These are phyloP conservation scores for Ochotona curzoniae DNA, from an alignment of 2,113 vertebrate species.

Conservation along the genomic window DNA sequence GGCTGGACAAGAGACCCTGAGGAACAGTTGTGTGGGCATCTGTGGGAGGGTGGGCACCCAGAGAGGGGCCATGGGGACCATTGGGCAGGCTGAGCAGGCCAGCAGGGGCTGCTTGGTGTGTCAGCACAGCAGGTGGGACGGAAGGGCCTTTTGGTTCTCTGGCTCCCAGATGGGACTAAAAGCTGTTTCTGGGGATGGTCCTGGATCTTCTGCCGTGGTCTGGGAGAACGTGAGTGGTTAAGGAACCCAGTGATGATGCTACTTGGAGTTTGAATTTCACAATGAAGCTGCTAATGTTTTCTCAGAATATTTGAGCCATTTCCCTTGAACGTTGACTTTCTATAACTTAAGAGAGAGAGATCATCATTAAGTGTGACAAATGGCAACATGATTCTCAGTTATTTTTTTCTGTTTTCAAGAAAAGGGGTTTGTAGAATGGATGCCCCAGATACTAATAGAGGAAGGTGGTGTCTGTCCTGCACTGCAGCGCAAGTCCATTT, in stretches of 20 bases:
- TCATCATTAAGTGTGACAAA: neutral
- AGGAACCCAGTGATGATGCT: fast-evolving
- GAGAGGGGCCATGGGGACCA: neutral
- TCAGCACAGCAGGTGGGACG: neutral
- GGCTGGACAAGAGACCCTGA: neutral
- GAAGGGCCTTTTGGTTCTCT: neutral
- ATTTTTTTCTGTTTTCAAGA: constrained; percentile 46
- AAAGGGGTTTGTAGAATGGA: constrained; percentile 34
- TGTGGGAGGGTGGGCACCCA: neutral
- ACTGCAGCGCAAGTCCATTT: neutral
- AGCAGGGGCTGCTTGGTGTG: too few species aligned
- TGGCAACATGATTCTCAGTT: neutral
- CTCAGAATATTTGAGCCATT: neutral
- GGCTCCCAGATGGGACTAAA: neutral
- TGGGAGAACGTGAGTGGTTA: neutral
- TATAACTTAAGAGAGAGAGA: neutral
- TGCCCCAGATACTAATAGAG: neutral
- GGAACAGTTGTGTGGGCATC: fast-evolving
- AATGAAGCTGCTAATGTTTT: too few species aligned
- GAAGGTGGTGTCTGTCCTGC: neutral
- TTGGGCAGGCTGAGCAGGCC: too few species aligned
- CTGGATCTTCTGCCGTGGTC: fast-evolving
- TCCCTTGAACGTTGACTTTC: neutral
- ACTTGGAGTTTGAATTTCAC: neutral
- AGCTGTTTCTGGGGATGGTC: neutral